Percentiles rank a stretch among this genome's conserved stretches.
Conservation (phyloP, 2,888 invertebrate species). For the Mythimna ferrago region DNA sequence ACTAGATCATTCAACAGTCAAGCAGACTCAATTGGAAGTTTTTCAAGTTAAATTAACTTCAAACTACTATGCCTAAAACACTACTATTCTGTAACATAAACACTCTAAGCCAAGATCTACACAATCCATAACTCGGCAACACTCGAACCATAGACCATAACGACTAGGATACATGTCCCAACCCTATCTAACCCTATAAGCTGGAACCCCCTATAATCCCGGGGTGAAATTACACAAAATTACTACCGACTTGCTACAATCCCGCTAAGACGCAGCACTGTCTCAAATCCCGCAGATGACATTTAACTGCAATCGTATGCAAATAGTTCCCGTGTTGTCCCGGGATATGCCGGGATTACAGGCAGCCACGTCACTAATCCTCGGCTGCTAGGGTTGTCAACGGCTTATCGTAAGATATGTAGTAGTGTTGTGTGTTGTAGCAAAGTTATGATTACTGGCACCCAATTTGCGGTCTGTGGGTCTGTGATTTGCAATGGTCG, state of each 20-base stretch:
- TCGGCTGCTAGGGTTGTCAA: constrained; percentile 78
- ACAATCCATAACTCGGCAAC: constrained; percentile 37
- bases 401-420: constrained; percentile 83
- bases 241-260: constrained; percentile 72
- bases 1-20: too few relatives aligned
- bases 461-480: constrained; percentile 65
- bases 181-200: constrained; percentile 22
- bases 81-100: not conserved
- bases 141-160: constrained; percentile 49
- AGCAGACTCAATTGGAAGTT: not conserved
- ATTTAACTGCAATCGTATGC: constrained; percentile 86
- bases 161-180: constrained; percentile 28
- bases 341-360: constrained; percentile 78
- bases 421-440: constrained; percentile 71
- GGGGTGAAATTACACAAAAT: constrained; percentile 73
- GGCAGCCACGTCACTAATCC: constrained; percentile 81
- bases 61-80: not conserved
- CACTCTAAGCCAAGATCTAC: constrained; percentile 19
- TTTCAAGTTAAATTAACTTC: not conserved
- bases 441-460: constrained; percentile 68
- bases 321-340: constrained; percentile 78
- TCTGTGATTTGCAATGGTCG: constrained; percentile 58
- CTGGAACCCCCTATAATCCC: constrained; percentile 66
- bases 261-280: constrained; percentile 69
- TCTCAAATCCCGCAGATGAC: constrained; percentile 86